These are phyloP conservation scores for Actinia equina DNA, from an alignment of 64 coral and sea anemone genomes.

Conservation along the genomic window DNA sequence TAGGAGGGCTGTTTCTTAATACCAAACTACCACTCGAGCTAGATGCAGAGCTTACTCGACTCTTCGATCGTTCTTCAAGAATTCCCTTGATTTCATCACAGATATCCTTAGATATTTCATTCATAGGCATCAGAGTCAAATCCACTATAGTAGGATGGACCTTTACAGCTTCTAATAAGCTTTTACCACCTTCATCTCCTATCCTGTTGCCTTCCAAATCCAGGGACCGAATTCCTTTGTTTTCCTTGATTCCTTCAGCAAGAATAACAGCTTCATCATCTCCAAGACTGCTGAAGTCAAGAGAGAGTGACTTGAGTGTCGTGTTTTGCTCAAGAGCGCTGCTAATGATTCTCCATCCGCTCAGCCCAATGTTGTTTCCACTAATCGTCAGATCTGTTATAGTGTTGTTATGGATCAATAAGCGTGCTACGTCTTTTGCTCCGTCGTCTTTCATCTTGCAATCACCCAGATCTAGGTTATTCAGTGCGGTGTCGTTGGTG, in stretches of 20 bases:
- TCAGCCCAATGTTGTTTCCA: conserved; percentile 54
- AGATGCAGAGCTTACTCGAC: conserved; percentile 6
- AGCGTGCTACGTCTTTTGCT: conserved; percentile 64
- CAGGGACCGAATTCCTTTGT: conserved; percentile 67
- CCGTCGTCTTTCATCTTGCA: conserved; percentile 71
- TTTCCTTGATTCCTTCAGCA: conserved; percentile 78
- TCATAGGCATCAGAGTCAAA: conserved; percentile 76
- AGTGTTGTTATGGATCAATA: conserved; percentile 67
- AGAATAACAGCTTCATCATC: conserved; percentile 72
- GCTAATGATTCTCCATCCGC: conserved; percentile 78
- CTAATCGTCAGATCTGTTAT: conserved; percentile 79
- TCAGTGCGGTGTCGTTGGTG: conserved; percentile 40
- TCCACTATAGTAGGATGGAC: conserved; percentile 73
- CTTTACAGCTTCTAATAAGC: conserved; percentile 67
- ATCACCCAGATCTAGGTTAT: conserved; percentile 87
- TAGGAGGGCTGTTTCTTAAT: neutral
- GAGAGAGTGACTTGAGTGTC: conserved; percentile 67
- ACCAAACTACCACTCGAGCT: neutral
- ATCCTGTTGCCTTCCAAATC: conserved; percentile 95
- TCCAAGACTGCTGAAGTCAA: conserved; percentile 83
- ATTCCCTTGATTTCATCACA: conserved; percentile 69
- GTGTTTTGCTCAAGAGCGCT: conserved; percentile 60
- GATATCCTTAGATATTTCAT: conserved; percentile 78
- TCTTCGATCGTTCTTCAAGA: conserved; percentile 25
- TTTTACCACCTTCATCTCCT: conserved; percentile 75